phyloP scores from a whole-genome alignment of 2,113 vertebrate species.

The Actenoides lindsayi region DNA sequence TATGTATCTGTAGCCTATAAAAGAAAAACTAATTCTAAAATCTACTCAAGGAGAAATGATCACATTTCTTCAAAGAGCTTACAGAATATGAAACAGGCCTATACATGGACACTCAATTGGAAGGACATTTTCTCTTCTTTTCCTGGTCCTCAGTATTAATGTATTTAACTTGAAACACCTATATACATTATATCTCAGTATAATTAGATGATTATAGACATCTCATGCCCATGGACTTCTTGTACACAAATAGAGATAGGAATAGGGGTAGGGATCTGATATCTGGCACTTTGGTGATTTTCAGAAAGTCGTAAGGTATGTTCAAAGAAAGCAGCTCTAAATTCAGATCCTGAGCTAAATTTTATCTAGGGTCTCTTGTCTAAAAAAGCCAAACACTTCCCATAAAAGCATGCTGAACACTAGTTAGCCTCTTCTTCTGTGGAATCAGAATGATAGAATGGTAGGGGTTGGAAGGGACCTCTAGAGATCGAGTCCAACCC shows the following conservation, averaged over 20 bases:
- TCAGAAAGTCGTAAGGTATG: background rate
- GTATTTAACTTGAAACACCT: background rate
- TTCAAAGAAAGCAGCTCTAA: background rate
- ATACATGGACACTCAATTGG: background rate
- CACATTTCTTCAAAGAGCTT: background rate
- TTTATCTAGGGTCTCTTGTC: background rate
- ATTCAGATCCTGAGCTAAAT: background rate
- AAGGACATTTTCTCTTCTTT: background rate
- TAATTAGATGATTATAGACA: background rate
- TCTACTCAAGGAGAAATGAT: background rate
- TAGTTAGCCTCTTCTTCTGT: background rate
- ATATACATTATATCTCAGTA: background rate
- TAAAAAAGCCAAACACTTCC: background rate
- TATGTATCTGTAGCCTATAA: background rate
- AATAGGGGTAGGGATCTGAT: background rate
- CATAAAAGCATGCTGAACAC: background rate
- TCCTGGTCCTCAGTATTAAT: background rate
- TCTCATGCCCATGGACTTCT: background rate
- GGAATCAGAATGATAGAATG: background rate
- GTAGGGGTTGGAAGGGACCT: too few relatives aligned
- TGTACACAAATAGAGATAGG: background rate
- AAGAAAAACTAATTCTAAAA: constrained; percentile 23
- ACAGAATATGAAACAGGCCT: background rate
- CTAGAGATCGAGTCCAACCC: too few relatives aligned
- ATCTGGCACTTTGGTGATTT: background rate